These are phyloP conservation scores for Camarhynchus parvulus DNA, from an alignment of 2,113 vertebrate species.

Conservation along the genomic window DNA sequence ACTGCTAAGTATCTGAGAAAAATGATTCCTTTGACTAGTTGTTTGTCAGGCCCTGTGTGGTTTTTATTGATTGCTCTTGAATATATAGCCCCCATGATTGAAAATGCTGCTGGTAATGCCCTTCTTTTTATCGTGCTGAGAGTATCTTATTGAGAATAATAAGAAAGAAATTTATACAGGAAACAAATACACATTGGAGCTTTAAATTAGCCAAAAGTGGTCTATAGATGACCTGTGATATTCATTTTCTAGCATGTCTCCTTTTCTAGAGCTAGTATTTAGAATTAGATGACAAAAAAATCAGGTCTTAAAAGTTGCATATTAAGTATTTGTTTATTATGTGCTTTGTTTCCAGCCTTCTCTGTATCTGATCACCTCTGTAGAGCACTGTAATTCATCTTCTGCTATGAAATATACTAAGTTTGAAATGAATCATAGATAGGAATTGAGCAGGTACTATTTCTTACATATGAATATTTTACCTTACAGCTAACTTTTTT, in stretches of 20 bases:
- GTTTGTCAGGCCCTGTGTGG: constrained; percentile 86
- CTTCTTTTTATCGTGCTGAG: constrained; percentile 70
- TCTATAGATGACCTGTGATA: constrained; percentile 67
- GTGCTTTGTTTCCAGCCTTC: not conserved
- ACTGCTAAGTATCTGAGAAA: constrained; percentile 92
- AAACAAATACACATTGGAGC: constrained; percentile 68
- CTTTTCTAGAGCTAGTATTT: constrained; percentile 13
- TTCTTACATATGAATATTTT: not conserved
- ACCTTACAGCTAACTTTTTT: not conserved
- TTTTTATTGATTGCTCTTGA: constrained; percentile 91
- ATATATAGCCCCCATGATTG: constrained; percentile 87
- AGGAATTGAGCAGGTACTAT: not conserved
- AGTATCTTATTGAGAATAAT: constrained; percentile 77
- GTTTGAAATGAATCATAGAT: constrained; percentile 12
- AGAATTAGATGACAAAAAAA: not conserved
- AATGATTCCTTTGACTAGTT: constrained; percentile 87
- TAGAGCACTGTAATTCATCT: constrained; percentile 12
- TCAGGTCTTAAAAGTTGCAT: not conserved
- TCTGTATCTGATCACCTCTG: not conserved
- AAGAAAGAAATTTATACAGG: constrained; percentile 82
- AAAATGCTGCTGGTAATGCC: constrained; percentile 86
- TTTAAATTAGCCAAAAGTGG: constrained; percentile 59
- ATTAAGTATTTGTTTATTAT: constrained; percentile 9
- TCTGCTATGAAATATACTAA: not conserved
- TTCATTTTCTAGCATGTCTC: constrained; percentile 41